Conservation (phyloP, 2,113 vertebrate genomes). For the Phyllostomus discolor region DNA sequence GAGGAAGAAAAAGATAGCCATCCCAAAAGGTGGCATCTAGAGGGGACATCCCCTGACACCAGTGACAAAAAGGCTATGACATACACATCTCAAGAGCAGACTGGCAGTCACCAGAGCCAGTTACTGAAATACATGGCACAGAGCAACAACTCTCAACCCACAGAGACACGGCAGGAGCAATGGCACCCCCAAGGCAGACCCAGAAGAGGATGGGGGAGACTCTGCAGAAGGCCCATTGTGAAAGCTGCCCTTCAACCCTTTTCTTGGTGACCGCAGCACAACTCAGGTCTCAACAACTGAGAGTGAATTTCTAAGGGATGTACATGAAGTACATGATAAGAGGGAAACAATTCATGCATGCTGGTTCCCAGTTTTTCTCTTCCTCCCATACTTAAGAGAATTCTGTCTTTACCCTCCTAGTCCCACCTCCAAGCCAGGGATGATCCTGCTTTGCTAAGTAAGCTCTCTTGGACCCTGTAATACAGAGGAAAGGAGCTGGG, state of each 20-base stretch:
- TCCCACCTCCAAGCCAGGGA: neutral
- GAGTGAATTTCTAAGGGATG: neutral
- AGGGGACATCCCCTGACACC: neutral
- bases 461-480: neutral
- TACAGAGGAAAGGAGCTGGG: neutral
- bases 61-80: neutral
- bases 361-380: neutral
- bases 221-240: neutral
- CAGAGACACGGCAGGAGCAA: neutral
- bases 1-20: neutral
- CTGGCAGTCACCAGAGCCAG: neutral
- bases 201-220: neutral
- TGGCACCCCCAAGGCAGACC: neutral
- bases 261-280: neutral
- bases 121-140: neutral
- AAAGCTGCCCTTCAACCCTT: neutral
- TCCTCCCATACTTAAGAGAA: neutral
- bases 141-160: neutral
- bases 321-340: neutral
- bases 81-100: neutral
- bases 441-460: neutral
- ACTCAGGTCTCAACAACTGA: neutral
- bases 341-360: neutral
- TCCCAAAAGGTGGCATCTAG: neutral
- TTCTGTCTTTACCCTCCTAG: neutral